These are phyloP conservation scores for Penelope pileata DNA, from an alignment of 2,113 vertebrate species.

Conservation along the genomic window DNA sequence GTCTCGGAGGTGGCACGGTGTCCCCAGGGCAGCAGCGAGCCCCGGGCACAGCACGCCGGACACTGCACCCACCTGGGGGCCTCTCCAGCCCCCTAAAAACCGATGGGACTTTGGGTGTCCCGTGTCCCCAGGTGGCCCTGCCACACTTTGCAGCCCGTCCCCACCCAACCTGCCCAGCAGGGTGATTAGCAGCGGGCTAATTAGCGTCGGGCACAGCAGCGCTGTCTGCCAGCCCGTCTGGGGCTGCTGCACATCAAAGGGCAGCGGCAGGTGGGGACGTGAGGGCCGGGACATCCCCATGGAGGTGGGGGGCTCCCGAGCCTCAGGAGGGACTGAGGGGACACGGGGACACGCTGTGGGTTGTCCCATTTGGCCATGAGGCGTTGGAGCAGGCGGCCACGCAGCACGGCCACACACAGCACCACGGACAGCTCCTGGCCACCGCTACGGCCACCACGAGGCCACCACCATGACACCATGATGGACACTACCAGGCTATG, in stretches of 20 bases:
- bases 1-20: accelerated
- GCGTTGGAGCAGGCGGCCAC: neutral
- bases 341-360: accelerated
- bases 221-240: neutral
- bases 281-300: neutral
- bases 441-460: no score
- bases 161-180: neutral
- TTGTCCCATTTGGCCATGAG: accelerated
- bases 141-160: neutral
- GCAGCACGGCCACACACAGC: neutral
- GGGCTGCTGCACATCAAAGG: neutral
- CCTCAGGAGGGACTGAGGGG: accelerated
- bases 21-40: neutral
- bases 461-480: neutral
- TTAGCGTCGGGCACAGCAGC: neutral
- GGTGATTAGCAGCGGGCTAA: neutral
- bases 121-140: neutral
- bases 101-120: neutral
- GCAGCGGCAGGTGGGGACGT: neutral
- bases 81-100: neutral
- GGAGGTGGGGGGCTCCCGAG: neutral
- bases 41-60: accelerated
- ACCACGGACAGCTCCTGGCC: neutral
- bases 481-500: no score
- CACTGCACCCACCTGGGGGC: neutral